These are phyloP conservation scores for Macrophya alboannulata DNA, from an alignment of 2,888 invertebrate genomes.

Conservation along the genomic window DNA sequence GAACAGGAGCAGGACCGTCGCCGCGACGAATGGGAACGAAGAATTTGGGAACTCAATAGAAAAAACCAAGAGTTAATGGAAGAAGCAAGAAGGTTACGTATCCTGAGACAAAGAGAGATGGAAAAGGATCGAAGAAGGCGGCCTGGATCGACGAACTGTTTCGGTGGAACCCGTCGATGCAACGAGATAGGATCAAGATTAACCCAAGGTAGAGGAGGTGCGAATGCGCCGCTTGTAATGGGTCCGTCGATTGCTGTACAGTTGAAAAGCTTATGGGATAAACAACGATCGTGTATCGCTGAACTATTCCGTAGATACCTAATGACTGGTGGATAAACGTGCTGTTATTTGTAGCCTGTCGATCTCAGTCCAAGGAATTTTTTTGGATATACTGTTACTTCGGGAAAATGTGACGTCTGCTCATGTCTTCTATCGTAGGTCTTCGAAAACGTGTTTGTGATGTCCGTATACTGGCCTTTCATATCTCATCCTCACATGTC, in stretches of 20 bases:
- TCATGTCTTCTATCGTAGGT: constrained; percentile 27
- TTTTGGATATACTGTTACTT: constrained; percentile 18
- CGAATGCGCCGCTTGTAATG: neutral
- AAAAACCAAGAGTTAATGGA: neutral
- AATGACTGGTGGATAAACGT: neutral
- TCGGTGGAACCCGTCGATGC: neutral
- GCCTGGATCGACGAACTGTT: constrained; percentile 2
- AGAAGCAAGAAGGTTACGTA: neutral
- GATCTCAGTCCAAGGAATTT: constrained; percentile 19
- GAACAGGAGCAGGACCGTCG: constrained; percentile 16
- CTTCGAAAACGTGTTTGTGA: constrained; percentile 29
- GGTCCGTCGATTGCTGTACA: constrained; percentile 44
- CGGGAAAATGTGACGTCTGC: constrained; percentile 39
- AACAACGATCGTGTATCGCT: constrained; percentile 3
- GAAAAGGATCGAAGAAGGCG: neutral
- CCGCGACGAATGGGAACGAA: neutral
- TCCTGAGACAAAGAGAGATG: neutral
- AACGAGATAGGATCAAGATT: neutral
- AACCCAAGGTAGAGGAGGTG: constrained; percentile 36
- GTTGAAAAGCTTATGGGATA: constrained; percentile 27
- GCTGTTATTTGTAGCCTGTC: neutral
- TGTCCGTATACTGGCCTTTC: neutral
- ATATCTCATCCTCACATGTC: neutral
- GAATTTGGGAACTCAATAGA: neutral
- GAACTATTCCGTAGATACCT: constrained; percentile 39